phyloP scores from a whole-genome alignment of 92 coral and sea anemone species.

The Palythoa heliodiscus region DNA sequence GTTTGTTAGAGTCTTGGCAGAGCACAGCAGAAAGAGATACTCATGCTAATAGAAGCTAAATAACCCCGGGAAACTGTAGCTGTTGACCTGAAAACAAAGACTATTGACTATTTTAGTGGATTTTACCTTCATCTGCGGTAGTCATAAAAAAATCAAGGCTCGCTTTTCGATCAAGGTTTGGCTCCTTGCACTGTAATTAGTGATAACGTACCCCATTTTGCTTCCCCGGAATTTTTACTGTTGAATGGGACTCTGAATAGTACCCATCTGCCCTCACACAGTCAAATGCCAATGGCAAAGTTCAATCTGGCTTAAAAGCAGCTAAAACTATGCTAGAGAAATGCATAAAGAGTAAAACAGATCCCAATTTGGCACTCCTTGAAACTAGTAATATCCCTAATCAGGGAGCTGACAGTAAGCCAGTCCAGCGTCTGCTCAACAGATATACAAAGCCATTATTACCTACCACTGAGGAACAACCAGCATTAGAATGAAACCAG shows the following conservation, averaged over 20 bases:
- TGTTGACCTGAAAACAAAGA: conserved; percentile 40
- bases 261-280: conserved; percentile 14
- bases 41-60: conserved; percentile 17
- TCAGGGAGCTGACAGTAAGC: conserved; percentile 15
- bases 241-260: conserved; percentile 38
- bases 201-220: conserved; percentile 32
- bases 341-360: conserved; percentile 30
- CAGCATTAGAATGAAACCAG: not conserved
- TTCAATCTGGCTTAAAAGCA: conserved; percentile 31
- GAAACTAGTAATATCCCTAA: conserved; percentile 8
- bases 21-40: conserved; percentile 40
- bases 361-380: conserved; percentile 21
- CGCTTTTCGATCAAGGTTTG: conserved; percentile 37
- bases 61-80: conserved; percentile 45
- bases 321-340: conserved; percentile 35
- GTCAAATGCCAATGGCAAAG: conserved; percentile 40
- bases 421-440: not conserved
- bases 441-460: not conserved
- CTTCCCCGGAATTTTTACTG: conserved; percentile 34
- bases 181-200: conserved; percentile 9
- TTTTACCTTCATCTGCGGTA: conserved; percentile 23
- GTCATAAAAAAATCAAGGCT: conserved; percentile 6
- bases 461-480: conserved; percentile 2
- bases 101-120: conserved; percentile 27
- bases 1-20: conserved; percentile 13